Conservation (phyloP, 2,113 vertebrate species). For the Calypte anna region DNA sequence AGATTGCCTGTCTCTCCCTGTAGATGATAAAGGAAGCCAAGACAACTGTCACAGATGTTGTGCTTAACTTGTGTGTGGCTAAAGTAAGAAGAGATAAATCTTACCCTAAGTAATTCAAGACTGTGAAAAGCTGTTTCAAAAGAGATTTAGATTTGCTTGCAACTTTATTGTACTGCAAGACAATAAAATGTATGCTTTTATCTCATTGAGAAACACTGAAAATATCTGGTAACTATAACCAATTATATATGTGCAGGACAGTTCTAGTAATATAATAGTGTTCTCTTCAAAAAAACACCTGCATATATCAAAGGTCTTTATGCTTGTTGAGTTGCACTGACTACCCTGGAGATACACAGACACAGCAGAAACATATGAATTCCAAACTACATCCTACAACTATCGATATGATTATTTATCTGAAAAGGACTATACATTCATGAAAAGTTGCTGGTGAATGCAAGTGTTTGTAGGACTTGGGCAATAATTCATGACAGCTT, state of each 20-base stretch:
- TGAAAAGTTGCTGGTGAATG: not conserved
- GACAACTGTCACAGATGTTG: not conserved
- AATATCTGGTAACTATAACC: not conserved
- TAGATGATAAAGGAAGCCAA: not conserved
- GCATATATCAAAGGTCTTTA: not conserved
- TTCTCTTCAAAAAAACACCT: not conserved
- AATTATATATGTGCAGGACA: not conserved
- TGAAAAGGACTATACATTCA: not conserved
- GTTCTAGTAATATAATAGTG: not conserved
- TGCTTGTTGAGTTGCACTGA: not conserved
- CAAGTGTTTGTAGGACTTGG: not conserved
- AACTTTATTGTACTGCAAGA: not conserved
- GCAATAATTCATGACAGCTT: not conserved
- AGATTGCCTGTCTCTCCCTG: not conserved
- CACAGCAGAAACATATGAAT: not conserved
- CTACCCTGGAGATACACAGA: not conserved
- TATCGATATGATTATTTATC: not conserved
- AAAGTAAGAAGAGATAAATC: not conserved
- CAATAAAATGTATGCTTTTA: not conserved
- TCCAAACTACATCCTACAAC: not conserved
- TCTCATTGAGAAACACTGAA: not conserved
- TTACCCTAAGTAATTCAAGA: not conserved
- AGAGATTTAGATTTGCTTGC: not conserved
- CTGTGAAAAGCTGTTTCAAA: not conserved
- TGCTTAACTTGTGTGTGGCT: not conserved